Conservation (phyloP, 2,888 invertebrate species). For the Camptogramma bilineatum region DNA sequence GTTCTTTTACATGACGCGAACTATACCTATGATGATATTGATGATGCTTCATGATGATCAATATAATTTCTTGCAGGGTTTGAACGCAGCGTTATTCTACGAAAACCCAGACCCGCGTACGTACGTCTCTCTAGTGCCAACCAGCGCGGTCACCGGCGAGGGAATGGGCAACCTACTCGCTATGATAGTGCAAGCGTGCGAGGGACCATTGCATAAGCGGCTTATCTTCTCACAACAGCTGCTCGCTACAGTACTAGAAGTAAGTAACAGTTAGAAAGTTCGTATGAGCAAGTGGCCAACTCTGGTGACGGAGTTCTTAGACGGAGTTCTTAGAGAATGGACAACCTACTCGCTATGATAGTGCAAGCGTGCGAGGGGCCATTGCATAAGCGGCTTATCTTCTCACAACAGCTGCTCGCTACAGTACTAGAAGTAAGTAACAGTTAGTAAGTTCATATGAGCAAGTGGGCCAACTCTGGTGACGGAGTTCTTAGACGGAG, state of each 20-base stretch:
- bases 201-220: slow-evolving; percentile 94
- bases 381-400: slow-evolving; percentile 95
- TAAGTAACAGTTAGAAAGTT: too few relatives aligned
- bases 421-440: slow-evolving; percentile 89
- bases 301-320: too few relatives aligned
- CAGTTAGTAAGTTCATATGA: too few relatives aligned
- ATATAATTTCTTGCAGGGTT: slow-evolving; percentile 82
- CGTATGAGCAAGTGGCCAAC: too few relatives aligned
- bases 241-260: slow-evolving; percentile 93
- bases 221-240: slow-evolving; percentile 97
- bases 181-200: slow-evolving; percentile 96
- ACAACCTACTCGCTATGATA: slow-evolving; percentile 97
- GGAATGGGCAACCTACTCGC: slow-evolving; percentile 99
- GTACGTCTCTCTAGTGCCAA: slow-evolving; percentile 98
- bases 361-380: slow-evolving; percentile 96
- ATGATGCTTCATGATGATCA: too few relatives aligned
- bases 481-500: too few relatives aligned
- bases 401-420: slow-evolving; percentile 96
- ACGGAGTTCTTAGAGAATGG: too few relatives aligned
- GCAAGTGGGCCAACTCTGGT: too few relatives aligned
- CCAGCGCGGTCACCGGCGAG: slow-evolving; percentile 98
- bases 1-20: too few relatives aligned
- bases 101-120: slow-evolving; percentile 97
- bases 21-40: too few relatives aligned
- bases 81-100: slow-evolving; percentile 98